phyloP scores from a whole-genome alignment of 2,888 invertebrate genomes.

The Halictus quadricinctus region DNA sequence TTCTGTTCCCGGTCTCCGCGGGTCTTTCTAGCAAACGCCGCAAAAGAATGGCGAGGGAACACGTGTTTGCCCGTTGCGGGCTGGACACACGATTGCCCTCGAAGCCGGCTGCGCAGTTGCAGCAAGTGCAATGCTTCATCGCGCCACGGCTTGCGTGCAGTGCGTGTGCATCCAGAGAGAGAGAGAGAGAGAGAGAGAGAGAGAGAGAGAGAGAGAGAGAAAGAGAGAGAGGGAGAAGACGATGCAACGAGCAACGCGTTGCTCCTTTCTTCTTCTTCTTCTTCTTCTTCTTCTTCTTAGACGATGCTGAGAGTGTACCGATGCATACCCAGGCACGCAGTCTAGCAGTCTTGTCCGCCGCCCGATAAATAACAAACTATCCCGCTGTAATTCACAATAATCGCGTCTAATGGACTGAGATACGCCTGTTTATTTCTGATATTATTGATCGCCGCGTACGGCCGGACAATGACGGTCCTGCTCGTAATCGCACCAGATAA shows the following conservation, averaged over 20 bases:
- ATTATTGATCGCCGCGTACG: conserved; percentile 37
- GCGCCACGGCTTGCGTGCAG: conserved; percentile 41
- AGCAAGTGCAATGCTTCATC: conserved; percentile 51
- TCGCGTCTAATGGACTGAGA: conserved; percentile 38
- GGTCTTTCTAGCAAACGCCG: conserved; percentile 27
- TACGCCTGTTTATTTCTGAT: conserved; percentile 29
- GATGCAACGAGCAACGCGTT: not conserved
- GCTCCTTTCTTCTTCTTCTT: conserved; percentile 28
- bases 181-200: no score
- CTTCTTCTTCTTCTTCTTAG: conserved; percentile 25
- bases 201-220: not conserved
- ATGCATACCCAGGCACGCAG: conserved; percentile 40
- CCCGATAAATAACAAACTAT: conserved; percentile 30
- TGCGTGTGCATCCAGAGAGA: not conserved
- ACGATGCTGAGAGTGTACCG: not conserved
- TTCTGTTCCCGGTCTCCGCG: not conserved
- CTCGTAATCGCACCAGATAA: not conserved
- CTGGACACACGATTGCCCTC: conserved; percentile 46
- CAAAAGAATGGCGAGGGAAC: conserved; percentile 47
- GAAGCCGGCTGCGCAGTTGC: conserved; percentile 28
- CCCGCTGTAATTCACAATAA: conserved; percentile 42
- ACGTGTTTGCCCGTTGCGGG: conserved; percentile 55
- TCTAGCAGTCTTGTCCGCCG: conserved; percentile 1
- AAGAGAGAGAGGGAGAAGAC: not conserved
- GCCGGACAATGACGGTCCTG: conserved; percentile 19